Percentiles rank a stretch among this genome's conserved stretches.
These are phyloP conservation scores for Lepidurus packardi DNA, from an alignment of 1,140 invertebrate genomes.

Conservation along the genomic window DNA sequence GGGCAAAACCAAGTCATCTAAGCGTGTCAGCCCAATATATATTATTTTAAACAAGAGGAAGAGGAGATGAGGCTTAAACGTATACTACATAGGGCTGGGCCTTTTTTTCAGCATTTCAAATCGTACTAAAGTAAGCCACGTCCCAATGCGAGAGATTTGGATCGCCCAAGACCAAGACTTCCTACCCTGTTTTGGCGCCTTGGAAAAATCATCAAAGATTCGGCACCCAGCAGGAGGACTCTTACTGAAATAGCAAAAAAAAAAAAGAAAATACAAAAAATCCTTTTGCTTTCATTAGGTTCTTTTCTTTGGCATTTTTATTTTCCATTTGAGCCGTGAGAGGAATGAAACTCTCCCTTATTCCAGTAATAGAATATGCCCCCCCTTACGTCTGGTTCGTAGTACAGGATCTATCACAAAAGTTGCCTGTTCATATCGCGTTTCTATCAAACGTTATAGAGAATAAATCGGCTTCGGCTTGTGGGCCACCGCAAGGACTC, in stretches of 20 bases:
- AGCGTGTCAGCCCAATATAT: no score
- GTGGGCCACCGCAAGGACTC: not conserved
- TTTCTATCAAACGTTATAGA: not conserved
- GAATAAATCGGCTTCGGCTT: not conserved
- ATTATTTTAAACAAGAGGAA: no score
- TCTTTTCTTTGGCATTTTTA: not conserved
- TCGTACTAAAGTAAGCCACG: no score
- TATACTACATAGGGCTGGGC: no score
- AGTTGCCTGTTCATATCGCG: slow-evolving; percentile 18
- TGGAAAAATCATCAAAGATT: not conserved
- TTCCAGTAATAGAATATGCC: not conserved
- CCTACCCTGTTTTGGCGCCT: not conserved
- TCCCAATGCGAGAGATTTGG: not conserved
- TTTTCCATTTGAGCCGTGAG: not conserved
- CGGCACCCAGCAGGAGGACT: not conserved
- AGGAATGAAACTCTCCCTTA: not conserved
- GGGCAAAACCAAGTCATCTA: no score
- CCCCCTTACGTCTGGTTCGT: not conserved
- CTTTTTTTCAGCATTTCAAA: no score
- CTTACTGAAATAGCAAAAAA: not conserved
- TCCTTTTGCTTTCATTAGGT: not conserved
- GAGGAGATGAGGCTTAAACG: no score
- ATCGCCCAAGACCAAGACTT: not conserved
- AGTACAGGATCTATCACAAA: not conserved
- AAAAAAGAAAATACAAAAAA: not conserved